Base-by-base conservation (phyloP, 2,113 vertebrate genomes). In the Peromyscus californicus region DNA sequence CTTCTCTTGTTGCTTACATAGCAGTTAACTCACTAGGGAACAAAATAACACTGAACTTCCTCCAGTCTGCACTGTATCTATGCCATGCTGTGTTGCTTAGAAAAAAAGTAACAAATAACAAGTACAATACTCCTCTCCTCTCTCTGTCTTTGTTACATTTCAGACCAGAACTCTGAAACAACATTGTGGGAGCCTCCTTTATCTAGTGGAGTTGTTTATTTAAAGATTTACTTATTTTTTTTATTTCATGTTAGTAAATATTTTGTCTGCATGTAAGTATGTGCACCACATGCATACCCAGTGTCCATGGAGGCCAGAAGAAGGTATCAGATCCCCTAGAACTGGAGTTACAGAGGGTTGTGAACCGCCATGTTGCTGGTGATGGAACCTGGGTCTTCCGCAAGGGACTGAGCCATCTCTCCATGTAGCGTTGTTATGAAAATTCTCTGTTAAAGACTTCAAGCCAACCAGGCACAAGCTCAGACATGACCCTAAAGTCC, bases 1-100 rank as follows among this genome's bases (percentile, higher is more conserved):
- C 13, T 78, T 97, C 74, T 95, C 39, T 59, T 94, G 5, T 87
- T 91, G 76, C 39, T 87, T 90, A 69, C 31, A 94, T 89, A 97
- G 67, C 48, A 86, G 2, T 29, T 75, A 82, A 87, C 45, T 51
- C 69, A 31, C 63, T 80, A 75, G 82, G 90, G 93, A 75, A 89
- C 59, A 91, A 85, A 95, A 79, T 74, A 61, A 93, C 79, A 93
- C 6, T 74, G 63, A 78, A 82, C 89, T 91, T 90, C n/a, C 83
- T 97, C n/a, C 74, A 26, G 19, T 86, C 93, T 89, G 91, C 26
- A 57, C 31, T 63, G 16, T 85, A 42, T 69, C 79, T 93, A 69
- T 26, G 11, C 92, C 89, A 91, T 15, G 67, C 54, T 96, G 39
- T 88, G 63, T 69, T 97, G 87, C 67, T 91, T 54, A 89, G 57